phyloP scores from a whole-genome alignment of 2,797 vertebrate genomes.

The Cossypha niveicapilla region DNA sequence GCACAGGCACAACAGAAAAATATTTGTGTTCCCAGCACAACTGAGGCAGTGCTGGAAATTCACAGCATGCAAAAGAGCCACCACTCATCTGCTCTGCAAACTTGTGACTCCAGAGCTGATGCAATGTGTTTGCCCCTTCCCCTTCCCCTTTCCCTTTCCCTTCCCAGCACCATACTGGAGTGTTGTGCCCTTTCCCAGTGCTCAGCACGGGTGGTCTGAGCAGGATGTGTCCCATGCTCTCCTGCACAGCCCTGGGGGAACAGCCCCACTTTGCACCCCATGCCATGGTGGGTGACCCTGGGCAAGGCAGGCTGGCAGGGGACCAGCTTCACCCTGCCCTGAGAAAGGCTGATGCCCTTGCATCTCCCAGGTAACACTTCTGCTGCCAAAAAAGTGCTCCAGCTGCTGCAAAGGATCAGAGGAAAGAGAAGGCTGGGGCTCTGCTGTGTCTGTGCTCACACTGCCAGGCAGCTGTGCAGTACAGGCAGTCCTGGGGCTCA shows the following conservation, averaged over 20 bases:
- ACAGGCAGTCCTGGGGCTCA: background rate
- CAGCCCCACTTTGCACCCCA: accelerated
- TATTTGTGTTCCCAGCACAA: background rate
- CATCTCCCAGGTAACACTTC: background rate
- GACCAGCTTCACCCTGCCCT: background rate
- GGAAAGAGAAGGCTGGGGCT: background rate
- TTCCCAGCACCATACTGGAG: background rate
- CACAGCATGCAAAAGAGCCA: background rate
- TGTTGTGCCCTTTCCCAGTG: accelerated
- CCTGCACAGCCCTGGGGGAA: background rate
- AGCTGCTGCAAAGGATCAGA: background rate
- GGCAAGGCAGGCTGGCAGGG: background rate
- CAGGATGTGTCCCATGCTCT: background rate
- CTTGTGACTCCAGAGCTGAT: background rate
- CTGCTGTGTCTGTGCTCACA: background rate
- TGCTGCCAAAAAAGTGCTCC: background rate
- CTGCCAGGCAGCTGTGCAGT: background rate
- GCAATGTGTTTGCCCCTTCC: too few species aligned
- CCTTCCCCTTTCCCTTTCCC: background rate
- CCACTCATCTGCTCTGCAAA: background rate
- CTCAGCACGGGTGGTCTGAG: accelerated
- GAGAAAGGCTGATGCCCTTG: background rate
- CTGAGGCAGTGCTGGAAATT: background rate
- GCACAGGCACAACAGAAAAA: background rate
- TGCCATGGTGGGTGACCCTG: accelerated